phyloP scores from a whole-genome alignment of 2,113 vertebrate species.

The Lampris incognitus region DNA sequence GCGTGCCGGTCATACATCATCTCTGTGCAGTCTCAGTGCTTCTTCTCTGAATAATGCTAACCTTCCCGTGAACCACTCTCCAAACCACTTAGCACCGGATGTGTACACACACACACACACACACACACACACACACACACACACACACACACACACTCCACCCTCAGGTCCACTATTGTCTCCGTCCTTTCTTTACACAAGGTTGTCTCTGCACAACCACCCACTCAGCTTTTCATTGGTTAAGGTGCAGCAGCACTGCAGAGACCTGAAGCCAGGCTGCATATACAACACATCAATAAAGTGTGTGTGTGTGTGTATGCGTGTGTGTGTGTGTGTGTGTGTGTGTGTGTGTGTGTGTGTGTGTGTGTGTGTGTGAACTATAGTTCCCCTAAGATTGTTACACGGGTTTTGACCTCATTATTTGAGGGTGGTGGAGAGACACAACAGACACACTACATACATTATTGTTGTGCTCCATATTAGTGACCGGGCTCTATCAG shows the following conservation, averaged over 20 bases:
- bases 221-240: constrained; percentile 32
- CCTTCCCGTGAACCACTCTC: constrained; percentile 32
- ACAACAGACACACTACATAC: constrained; percentile 20
- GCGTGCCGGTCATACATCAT: constrained; percentile 38
- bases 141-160: constrained; percentile 7
- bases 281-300: constrained; percentile 32
- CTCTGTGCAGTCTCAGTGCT: constrained; percentile 39
- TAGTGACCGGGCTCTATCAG: constrained; percentile 35
- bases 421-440: not conserved
- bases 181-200: constrained; percentile 14
- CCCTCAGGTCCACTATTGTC: constrained; percentile 1
- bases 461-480: constrained; percentile 29
- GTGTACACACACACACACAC: constrained; percentile 7
- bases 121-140: constrained; percentile 4
- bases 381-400: not conserved
- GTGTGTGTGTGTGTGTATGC: not conserved
- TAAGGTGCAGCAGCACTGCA: constrained; percentile 24
- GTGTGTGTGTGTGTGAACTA: not conserved
- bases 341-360: not conserved
- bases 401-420: constrained; percentile 48
- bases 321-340: not conserved
- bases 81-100: constrained; percentile 15
- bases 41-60: constrained; percentile 50
- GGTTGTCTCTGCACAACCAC: constrained; percentile 30
- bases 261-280: constrained; percentile 25